Percentiles rank a stretch among this genome's conserved stretches.
Conservation (phyloP, 2,113 vertebrate genomes). For the cattle (Bos taurus) region ARS-UCD2.0 NC_037337.1:58862501-58863000, state of each 20-base stretch:
- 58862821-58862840: neutral
- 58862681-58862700: neutral
- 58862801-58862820: neutral
- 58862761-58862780: neutral
- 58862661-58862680: neutral
- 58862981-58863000: neutral
- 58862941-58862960: neutral
- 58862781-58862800: neutral
- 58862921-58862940: neutral
- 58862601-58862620: neutral
- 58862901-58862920: neutral
- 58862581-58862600: neutral
- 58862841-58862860: neutral
- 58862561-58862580: neutral
- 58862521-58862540: neutral
- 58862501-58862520: neutral
- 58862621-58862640: neutral
- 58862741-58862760: constrained; percentile 6
- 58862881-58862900: neutral
- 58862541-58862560: neutral
- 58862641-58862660: neutral
- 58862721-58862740: neutral
- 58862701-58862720: neutral
- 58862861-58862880: neutral
- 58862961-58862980: neutral